Evolutionary conservation across 2,888 invertebrate genomes (phyloP).

Genomic region (Rhagonycha fulva): DNA sequence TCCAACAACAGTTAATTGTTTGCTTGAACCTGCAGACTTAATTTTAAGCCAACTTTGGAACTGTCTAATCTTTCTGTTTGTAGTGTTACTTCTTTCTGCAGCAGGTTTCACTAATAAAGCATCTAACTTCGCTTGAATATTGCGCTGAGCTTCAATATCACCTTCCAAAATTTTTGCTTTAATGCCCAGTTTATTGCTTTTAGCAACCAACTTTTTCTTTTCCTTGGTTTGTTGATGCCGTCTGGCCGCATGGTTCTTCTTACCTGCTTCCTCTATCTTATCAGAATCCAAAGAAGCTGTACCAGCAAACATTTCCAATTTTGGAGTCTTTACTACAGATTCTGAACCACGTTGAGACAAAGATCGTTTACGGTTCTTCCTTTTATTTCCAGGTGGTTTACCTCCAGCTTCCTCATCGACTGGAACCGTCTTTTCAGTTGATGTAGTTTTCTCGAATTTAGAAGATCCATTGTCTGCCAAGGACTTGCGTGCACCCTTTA

Average conservation of each 20-base stretch:
- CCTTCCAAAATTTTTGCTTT: not conserved
- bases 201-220: not conserved
- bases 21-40: not conserved
- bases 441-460: not conserved
- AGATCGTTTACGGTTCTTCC: not conserved
- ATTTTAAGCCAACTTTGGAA: not conserved
- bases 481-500: not conserved
- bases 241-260: not conserved
- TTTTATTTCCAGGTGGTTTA: not conserved
- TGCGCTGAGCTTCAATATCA: not conserved
- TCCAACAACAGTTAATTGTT: not conserved
- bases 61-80: not conserved
- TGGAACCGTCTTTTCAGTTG: not conserved
- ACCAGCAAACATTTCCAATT: not conserved
- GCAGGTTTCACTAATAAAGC: not conserved
- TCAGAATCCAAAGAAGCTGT: not conserved
- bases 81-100: not conserved
- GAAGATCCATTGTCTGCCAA: not conserved
- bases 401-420: not conserved
- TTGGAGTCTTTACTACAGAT: not conserved
- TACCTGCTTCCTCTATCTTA: not conserved
- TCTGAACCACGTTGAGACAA: not conserved
- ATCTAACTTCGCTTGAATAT: not conserved
- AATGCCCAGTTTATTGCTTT: not conserved
- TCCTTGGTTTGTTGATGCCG: not conserved